phyloP scores from a whole-genome alignment of 2,888 invertebrate species.

The Plusia festucae region DNA sequence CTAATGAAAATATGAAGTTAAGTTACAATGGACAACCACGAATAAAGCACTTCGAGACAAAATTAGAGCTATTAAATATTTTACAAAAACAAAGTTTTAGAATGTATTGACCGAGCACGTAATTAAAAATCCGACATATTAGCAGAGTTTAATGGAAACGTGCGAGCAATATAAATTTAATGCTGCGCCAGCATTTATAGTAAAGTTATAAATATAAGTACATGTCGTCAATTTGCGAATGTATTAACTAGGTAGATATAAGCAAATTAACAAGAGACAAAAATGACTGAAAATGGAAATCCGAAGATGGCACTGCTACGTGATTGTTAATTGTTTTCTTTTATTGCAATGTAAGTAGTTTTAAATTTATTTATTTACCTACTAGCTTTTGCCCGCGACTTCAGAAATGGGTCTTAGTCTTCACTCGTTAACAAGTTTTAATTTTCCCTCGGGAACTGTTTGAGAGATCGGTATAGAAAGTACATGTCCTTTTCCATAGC shows the following conservation, averaged over 20 bases:
- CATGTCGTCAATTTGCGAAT: slow-evolving; percentile 54
- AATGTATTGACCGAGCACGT: neutral
- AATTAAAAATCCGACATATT: slow-evolving; percentile 24
- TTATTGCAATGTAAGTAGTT: slow-evolving; percentile 59
- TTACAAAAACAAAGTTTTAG: too few relatives aligned
- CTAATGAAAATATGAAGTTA: too few relatives aligned
- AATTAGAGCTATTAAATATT: too few relatives aligned
- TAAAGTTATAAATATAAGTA: slow-evolving; percentile 60
- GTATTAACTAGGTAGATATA: slow-evolving; percentile 50
- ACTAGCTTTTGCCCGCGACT: too few relatives aligned
- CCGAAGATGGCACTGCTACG: slow-evolving; percentile 68
- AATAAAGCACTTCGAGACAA: too few relatives aligned
- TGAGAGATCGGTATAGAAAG: too few relatives aligned
- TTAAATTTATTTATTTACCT: neutral
- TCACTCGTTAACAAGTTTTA: too few relatives aligned
- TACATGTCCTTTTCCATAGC: too few relatives aligned
- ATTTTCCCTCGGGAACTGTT: too few relatives aligned
- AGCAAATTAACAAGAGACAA: slow-evolving; percentile 59
- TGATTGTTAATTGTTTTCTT: slow-evolving; percentile 73
- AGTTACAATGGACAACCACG: too few relatives aligned
- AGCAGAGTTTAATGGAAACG: slow-evolving; percentile 51
- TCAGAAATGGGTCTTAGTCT: too few relatives aligned
- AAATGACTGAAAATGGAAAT: slow-evolving; percentile 86
- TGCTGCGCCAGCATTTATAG: slow-evolving; percentile 39
- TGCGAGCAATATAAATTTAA: slow-evolving; percentile 30